Conservation (phyloP, 2,888 invertebrate species). For the Stenodera caucasica region DNA sequence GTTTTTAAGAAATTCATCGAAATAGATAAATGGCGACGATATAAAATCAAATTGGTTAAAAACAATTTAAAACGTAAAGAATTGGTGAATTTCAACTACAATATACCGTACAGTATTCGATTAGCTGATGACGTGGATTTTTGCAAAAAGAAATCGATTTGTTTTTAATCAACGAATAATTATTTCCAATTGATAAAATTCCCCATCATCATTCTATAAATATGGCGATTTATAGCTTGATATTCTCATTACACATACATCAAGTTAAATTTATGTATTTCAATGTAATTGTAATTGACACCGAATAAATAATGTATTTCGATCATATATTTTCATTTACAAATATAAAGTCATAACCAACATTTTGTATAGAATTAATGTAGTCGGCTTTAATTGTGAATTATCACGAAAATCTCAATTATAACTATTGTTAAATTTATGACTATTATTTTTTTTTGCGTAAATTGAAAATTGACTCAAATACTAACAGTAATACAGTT, state of each 20-base stretch:
- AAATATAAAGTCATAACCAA: conserved; percentile 5
- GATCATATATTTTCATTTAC: conserved; percentile 5
- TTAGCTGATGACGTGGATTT: conserved; percentile 56
- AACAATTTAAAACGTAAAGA: conserved; percentile 58
- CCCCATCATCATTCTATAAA: neutral
- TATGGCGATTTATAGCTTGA: conserved; percentile 11
- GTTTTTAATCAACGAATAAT: too few relatives aligned
- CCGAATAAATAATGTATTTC: conserved; percentile 1
- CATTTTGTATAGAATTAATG: neutral
- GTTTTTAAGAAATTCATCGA: conserved; percentile 61
- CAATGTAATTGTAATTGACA: conserved; percentile 2
- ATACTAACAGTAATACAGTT: too few relatives aligned
- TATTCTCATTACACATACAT: neutral
- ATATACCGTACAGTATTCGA: conserved; percentile 67
- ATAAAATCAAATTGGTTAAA: conserved; percentile 58
- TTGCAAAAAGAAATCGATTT: conserved; percentile 15
- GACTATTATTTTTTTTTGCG: too few relatives aligned
- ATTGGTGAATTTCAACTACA: conserved; percentile 61
- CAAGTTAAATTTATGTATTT: conserved; percentile 2
- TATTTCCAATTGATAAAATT: conserved; percentile 19
- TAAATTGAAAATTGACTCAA: too few relatives aligned
- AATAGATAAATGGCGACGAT: conserved; percentile 62
- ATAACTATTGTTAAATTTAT: too few relatives aligned
- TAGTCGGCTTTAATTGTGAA: neutral
- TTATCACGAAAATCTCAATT: neutral